phyloP scores from a whole-genome alignment of 2,113 vertebrate genomes.

The Lamprotornis superbus region DNA sequence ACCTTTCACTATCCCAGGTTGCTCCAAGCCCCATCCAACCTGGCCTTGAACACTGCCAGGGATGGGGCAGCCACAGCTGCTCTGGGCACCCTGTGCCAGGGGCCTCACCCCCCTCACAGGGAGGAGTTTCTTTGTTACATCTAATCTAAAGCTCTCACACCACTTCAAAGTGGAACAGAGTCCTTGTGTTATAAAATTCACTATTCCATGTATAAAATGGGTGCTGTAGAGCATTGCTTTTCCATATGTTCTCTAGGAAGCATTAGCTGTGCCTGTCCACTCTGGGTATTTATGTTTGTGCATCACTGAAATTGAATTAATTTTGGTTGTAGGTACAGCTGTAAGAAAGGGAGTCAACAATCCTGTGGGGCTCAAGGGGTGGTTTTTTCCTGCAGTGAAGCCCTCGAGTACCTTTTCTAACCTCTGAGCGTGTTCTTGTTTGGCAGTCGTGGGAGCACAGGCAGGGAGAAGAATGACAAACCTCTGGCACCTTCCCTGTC shows the following conservation, averaged over 20 bases:
- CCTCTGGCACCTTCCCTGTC: slow-evolving; percentile 68
- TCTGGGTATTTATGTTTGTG: background rate
- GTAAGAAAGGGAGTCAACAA: fast-evolving
- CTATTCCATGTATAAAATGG: fast-evolving
- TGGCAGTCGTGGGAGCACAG: slow-evolving; percentile 77
- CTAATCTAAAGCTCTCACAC: background rate
- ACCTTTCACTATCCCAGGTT: fast-evolving
- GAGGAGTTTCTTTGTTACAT: background rate
- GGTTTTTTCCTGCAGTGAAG: background rate
- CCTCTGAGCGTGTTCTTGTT: background rate
- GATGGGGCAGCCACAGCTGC: background rate
- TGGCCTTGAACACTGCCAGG: background rate
- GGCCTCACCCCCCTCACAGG: fast-evolving
- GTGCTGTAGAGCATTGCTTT: background rate
- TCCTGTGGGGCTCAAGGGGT: background rate
- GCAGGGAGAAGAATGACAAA: slow-evolving; percentile 91
- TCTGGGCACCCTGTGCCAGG: background rate
- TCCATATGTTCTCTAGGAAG: background rate
- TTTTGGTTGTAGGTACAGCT: background rate
- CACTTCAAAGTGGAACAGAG: background rate
- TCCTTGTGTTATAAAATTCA: background rate
- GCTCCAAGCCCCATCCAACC: fast-evolving
- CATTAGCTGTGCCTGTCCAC: fast-evolving
- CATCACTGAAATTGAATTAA: background rate
- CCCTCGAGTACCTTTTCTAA: fast-evolving